Evolutionary conservation across 2,888 invertebrate genomes (phyloP).

Genomic region (Ophion ventricosus): DNA sequence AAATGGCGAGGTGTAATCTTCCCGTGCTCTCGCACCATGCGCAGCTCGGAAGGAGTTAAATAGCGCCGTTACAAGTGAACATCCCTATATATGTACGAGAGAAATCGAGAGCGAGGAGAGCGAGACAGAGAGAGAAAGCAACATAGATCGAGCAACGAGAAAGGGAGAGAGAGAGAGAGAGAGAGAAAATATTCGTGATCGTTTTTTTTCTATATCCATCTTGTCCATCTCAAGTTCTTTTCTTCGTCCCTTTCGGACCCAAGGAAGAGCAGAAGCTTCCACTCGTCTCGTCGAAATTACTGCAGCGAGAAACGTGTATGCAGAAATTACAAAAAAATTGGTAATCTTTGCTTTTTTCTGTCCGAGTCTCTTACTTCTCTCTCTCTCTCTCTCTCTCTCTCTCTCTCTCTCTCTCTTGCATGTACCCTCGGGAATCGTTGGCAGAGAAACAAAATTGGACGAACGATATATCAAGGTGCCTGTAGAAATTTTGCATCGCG

Average conservation of each 20-base stretch:
- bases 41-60: conserved; percentile 62
- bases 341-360: conserved; percentile 11
- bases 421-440: neutral
- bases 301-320: conserved; percentile 39
- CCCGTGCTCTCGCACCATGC: conserved; percentile 44
- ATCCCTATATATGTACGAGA: conserved; percentile 18
- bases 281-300: conserved; percentile 49
- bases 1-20: conserved; percentile 70
- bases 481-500: conserved; percentile 40
- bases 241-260: conserved; percentile 11
- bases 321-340: conserved; percentile 32
- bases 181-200: neutral
- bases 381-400: neutral
- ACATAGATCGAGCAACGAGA: neutral
- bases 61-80: conserved; percentile 53
- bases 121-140: neutral
- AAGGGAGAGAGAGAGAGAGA: conserved; percentile 5
- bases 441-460: conserved; percentile 17
- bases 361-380: neutral
- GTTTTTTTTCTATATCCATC: conserved; percentile 25
- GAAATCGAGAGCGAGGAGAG: conserved; percentile 26
- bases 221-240: conserved; percentile 1
- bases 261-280: neutral
- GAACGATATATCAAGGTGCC: conserved; percentile 52
- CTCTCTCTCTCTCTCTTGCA: conserved; percentile 12